Percentiles rank a stretch among this genome's conserved stretches.
Evolutionary conservation across 2,797 vertebrate species (phyloP).

Genomic region (Pampus argenteus): DNA sequence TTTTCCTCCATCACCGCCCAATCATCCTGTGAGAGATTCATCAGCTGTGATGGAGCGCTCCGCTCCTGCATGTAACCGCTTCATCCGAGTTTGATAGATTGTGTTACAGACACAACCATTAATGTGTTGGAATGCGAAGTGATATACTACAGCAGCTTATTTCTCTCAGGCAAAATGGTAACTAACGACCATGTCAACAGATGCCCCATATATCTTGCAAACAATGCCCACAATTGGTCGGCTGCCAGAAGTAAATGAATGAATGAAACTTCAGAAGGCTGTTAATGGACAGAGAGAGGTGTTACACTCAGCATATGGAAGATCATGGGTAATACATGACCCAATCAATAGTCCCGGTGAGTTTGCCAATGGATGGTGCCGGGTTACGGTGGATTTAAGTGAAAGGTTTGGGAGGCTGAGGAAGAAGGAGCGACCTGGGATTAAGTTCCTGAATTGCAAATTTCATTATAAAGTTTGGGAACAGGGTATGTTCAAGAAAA

Average conservation of each 20-base stretch:
- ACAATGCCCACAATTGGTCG: conserved; percentile 76
- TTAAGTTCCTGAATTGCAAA: conserved; percentile 41
- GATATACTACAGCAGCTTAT: conserved; percentile 74
- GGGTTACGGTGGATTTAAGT: conserved; percentile 66
- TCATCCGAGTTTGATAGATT: conserved; percentile 75
- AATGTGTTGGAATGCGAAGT: conserved; percentile 75
- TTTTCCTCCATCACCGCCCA: conserved; percentile 56
- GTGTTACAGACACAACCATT: conserved; percentile 68
- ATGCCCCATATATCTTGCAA: conserved; percentile 79
- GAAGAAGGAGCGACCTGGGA: conserved; percentile 47
- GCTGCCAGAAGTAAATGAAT: conserved; percentile 77
- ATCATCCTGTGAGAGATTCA: conserved; percentile 65
- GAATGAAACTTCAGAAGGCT: conserved; percentile 77
- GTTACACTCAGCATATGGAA: conserved; percentile 79
- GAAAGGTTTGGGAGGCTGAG: conserved; percentile 43
- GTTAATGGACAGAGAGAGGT: conserved; percentile 80
- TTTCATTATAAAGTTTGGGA: conserved; percentile 21
- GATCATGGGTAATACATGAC: conserved; percentile 78
- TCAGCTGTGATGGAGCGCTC: conserved; percentile 65
- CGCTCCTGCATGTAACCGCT: conserved; percentile 13
- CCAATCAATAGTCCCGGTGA: conserved; percentile 78
- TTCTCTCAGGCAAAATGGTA: conserved; percentile 79
- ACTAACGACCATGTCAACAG: conserved; percentile 79
- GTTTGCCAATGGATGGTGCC: conserved; percentile 70
- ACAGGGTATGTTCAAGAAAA: conserved; percentile 11